Evolutionary conservation across 2,113 vertebrate genomes (phyloP).

Genomic region (Tenebrosternarchus preto): DNA sequence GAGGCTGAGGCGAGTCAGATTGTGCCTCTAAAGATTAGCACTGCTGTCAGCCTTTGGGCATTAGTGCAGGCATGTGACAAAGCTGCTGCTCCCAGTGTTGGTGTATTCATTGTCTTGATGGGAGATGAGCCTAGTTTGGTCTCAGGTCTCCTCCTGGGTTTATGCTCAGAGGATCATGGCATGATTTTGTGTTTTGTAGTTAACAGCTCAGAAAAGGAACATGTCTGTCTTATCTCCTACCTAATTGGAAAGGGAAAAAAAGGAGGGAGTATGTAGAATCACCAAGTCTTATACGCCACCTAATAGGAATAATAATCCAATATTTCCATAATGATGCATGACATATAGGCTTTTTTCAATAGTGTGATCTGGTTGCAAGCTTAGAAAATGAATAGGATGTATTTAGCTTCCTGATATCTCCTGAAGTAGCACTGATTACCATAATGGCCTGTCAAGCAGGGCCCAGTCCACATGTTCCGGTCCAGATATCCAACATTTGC

Average conservation of each 20-base stretch:
- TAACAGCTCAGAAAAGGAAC: conserved; percentile 60
- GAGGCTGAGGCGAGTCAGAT: not conserved
- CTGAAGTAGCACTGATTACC: conserved; percentile 72
- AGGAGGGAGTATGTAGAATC: conserved; percentile 3
- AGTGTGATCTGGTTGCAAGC: conserved; percentile 57
- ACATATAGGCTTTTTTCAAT: conserved; percentile 61
- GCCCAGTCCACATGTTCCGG: conserved; percentile 61
- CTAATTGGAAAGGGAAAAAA: conserved; percentile 42
- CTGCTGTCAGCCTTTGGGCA: conserved; percentile 5
- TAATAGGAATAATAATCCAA: conserved; percentile 69
- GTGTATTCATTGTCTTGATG: not conserved
- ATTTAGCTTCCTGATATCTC: conserved; percentile 69
- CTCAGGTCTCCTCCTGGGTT: not conserved
- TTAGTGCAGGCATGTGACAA: not conserved
- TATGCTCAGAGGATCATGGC: conserved; percentile 38
- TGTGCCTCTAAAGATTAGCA: not conserved
- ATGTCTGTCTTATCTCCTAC: conserved; percentile 51
- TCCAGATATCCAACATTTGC: conserved; percentile 63
- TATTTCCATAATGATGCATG: conserved; percentile 63
- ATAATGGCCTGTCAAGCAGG: conserved; percentile 67
- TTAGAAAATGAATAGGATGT: conserved; percentile 61
- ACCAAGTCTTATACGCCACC: conserved; percentile 51
- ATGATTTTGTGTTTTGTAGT: conserved; percentile 54
- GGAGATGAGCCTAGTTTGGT: not conserved
- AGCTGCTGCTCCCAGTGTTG: conserved; percentile 2